These are phyloP conservation scores for Calcarius lapponicus DNA, from an alignment of 2,797 vertebrate species.

Conservation along the genomic window DNA sequence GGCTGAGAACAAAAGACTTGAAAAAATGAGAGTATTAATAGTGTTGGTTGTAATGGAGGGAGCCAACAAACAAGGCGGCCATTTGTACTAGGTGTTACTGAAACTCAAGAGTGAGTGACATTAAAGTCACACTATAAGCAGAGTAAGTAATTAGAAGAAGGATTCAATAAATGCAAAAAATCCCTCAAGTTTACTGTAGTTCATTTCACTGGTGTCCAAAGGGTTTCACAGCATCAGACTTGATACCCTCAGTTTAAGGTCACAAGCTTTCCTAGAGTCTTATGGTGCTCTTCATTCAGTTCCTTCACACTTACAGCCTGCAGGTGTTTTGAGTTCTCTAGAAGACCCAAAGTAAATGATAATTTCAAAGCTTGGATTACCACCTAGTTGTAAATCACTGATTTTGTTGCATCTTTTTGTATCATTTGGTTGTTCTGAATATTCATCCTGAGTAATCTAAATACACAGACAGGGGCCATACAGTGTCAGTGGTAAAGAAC, in stretches of 20 bases:
- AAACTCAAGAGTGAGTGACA: neutral
- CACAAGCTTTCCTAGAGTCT: neutral
- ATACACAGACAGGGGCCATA: neutral
- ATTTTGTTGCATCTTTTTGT: neutral
- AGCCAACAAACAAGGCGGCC: neutral
- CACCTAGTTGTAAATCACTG: neutral
- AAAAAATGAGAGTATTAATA: neutral
- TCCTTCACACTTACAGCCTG: neutral
- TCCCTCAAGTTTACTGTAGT: neutral
- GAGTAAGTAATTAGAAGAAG: neutral
- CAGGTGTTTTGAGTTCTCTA: neutral
- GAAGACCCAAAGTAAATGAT: neutral
- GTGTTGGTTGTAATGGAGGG: neutral
- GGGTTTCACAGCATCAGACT: neutral
- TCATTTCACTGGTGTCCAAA: neutral
- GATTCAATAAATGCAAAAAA: neutral
- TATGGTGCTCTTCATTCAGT: neutral
- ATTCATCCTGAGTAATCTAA: neutral
- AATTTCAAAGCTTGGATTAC: neutral
- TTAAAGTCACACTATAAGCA: neutral
- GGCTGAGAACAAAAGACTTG: neutral
- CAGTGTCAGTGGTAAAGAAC: neutral
- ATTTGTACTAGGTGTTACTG: neutral
- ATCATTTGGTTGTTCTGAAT: neutral
- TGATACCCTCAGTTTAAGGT: neutral